phyloP scores from a whole-genome alignment of 2,888 invertebrate species.

The Lapara coniferarum region DNA sequence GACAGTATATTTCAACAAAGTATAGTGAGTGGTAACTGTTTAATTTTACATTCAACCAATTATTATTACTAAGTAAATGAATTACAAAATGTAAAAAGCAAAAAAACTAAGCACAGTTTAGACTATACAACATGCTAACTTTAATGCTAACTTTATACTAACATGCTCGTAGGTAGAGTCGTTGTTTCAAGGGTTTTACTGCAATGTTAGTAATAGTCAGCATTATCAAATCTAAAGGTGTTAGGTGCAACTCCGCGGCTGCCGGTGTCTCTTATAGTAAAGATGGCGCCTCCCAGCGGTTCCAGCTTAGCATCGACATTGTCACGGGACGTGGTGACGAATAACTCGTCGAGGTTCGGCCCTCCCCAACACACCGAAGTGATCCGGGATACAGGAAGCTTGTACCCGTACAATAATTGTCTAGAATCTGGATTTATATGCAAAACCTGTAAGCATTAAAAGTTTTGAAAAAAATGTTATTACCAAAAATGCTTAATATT shows the following conservation, averaged over 20 bases:
- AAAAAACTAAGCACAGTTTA: too few species aligned
- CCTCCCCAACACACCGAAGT: conserved; percentile 89
- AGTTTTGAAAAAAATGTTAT: neutral
- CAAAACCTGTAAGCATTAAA: conserved; percentile 70
- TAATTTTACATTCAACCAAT: too few species aligned
- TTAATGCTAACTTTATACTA: too few species aligned
- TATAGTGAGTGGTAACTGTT: too few species aligned
- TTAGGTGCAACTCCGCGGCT: conserved; percentile 53
- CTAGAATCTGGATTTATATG: conserved; percentile 80
- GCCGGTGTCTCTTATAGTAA: conserved; percentile 64
- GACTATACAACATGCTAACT: too few species aligned
- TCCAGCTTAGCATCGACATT: conserved; percentile 41
- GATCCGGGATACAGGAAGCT: conserved; percentile 81
- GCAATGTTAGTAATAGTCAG: conserved; percentile 63
- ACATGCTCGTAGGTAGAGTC: too few species aligned
- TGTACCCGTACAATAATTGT: conserved; percentile 72
- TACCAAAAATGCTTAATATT: too few species aligned
- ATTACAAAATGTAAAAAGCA: too few species aligned
- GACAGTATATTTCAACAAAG: too few species aligned
- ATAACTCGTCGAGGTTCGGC: conserved; percentile 84
- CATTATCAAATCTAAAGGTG: conserved; percentile 58
- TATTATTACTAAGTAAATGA: too few species aligned
- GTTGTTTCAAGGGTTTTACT: too few species aligned
- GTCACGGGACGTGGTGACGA: conserved; percentile 81
- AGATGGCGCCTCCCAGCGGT: conserved; percentile 65